phyloP scores from a whole-genome alignment of 2,797 vertebrate genomes.

The Pagetopsis macropterus region DNA sequence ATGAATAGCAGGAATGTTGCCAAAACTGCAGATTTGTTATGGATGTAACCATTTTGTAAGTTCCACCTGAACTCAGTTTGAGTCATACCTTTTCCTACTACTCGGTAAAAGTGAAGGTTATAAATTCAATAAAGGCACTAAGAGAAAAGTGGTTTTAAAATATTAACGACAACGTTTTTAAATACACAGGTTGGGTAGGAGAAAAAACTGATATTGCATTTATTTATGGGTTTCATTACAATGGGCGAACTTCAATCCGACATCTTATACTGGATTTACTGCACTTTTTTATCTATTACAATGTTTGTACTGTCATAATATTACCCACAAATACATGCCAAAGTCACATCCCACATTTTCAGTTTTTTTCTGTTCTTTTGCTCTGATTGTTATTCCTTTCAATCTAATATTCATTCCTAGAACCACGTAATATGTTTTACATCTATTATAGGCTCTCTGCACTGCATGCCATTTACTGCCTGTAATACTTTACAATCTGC shows the following conservation, averaged over 20 bases:
- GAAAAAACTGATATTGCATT: slow-evolving; percentile 73
- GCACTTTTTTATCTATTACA: slow-evolving; percentile 5
- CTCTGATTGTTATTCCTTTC: neutral
- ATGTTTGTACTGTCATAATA: neutral
- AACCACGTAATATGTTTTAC: slow-evolving; percentile 18
- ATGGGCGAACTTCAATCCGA: slow-evolving; percentile 6
- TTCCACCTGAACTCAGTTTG: slow-evolving; percentile 16
- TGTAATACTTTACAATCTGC: slow-evolving; percentile 21
- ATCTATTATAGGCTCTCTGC: slow-evolving; percentile 13
- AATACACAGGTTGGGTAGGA: slow-evolving; percentile 72
- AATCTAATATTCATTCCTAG: neutral
- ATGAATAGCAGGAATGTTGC: slow-evolving; percentile 11
- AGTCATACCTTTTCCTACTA: slow-evolving; percentile 7
- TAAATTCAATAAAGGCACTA: slow-evolving; percentile 15
- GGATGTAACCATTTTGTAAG: slow-evolving; percentile 1
- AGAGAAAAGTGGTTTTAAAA: slow-evolving; percentile 40
- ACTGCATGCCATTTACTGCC: slow-evolving; percentile 38
- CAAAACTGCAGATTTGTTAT: slow-evolving; percentile 27
- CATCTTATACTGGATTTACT: slow-evolving; percentile 19
- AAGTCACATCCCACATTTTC: slow-evolving; percentile 28
- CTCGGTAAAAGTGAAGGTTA: slow-evolving; percentile 17
- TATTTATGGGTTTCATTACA: slow-evolving; percentile 7
- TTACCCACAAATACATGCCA: slow-evolving; percentile 11
- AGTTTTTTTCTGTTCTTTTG: slow-evolving; percentile 5
- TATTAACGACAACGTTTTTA: slow-evolving; percentile 74